phyloP scores from a whole-genome alignment of 2,888 invertebrate genomes.

The Clunio marinus region DNA sequence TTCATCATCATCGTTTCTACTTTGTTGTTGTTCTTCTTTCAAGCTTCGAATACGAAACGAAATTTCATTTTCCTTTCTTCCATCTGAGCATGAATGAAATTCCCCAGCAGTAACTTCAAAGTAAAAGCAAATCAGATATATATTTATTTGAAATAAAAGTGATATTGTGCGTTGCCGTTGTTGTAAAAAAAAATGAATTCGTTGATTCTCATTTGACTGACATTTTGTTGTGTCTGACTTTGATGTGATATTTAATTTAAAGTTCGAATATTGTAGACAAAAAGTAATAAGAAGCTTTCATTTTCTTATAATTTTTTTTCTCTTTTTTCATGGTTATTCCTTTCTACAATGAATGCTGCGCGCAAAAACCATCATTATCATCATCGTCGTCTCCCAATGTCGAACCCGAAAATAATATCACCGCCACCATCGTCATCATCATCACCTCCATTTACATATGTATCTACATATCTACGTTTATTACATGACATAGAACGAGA shows the following conservation, averaged over 20 bases:
- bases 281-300: background rate
- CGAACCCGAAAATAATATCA: background rate
- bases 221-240: constrained; percentile 3
- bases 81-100: constrained; percentile 20
- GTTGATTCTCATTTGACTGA: background rate
- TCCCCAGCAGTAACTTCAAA: too few species aligned
- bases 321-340: background rate
- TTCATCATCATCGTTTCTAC: background rate
- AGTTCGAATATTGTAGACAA: background rate
- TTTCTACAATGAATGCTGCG: too few species aligned
- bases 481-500: constrained; percentile 32
- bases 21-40: background rate
- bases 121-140: too few species aligned
- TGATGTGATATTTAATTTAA: background rate
- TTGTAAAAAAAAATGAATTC: background rate
- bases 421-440: background rate
- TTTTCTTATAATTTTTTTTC: too few species aligned
- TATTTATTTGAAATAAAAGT: background rate
- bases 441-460: constrained; percentile 14
- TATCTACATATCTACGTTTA: too few species aligned
- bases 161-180: background rate
- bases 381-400: background rate
- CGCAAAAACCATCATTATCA: too few species aligned
- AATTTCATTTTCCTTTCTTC: constrained; percentile 22
- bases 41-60: background rate